Evolutionary conservation across 2,888 invertebrate genomes (phyloP).

Genomic region (Plebejus argus): DNA sequence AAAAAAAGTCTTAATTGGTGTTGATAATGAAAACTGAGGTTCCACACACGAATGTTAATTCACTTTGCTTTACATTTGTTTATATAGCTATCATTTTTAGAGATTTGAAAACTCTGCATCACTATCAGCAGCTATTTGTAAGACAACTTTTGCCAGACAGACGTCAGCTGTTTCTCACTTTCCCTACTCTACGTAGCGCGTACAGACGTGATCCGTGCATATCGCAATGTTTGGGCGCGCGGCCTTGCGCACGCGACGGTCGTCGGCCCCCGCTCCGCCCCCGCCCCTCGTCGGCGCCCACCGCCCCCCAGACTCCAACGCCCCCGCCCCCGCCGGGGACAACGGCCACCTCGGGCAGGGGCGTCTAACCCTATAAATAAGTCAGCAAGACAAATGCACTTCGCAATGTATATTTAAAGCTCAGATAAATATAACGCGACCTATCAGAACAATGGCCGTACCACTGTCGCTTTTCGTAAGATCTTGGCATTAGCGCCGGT

Average conservation of each 20-base stretch:
- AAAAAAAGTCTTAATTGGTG: no score
- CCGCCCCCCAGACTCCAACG: slow-evolving; percentile 46
- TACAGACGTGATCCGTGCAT: slow-evolving; percentile 35
- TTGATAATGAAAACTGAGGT: no score
- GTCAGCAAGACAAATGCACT: slow-evolving; percentile 65
- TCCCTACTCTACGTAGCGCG: neutral
- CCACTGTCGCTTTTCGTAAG: slow-evolving; percentile 12
- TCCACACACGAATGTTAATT: no score
- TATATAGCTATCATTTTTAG: no score
- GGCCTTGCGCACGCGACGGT: slow-evolving; percentile 45
- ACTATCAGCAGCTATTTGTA: no score
- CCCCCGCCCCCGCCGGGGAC: slow-evolving; percentile 27
- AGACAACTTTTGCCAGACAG: no score
- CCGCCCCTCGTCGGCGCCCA: slow-evolving; percentile 30
- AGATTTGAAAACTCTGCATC: no score
- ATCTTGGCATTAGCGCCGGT: slow-evolving; percentile 31
- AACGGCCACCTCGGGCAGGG: slow-evolving; percentile 31
- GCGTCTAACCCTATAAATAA: slow-evolving; percentile 66
- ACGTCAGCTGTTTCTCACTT: no score
- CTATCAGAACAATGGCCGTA: slow-evolving; percentile 33
- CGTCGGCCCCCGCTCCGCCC: slow-evolving; percentile 44
- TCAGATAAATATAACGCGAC: slow-evolving; percentile 49
- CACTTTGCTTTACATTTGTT: no score
- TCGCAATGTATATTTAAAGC: slow-evolving; percentile 56
- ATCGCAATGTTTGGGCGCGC: slow-evolving; percentile 42